Evolutionary conservation across 1,140 invertebrate species (phyloP), one percentile per base, ranked within the genome.

Genomic region (Aphidius gifuensis): DNA sequence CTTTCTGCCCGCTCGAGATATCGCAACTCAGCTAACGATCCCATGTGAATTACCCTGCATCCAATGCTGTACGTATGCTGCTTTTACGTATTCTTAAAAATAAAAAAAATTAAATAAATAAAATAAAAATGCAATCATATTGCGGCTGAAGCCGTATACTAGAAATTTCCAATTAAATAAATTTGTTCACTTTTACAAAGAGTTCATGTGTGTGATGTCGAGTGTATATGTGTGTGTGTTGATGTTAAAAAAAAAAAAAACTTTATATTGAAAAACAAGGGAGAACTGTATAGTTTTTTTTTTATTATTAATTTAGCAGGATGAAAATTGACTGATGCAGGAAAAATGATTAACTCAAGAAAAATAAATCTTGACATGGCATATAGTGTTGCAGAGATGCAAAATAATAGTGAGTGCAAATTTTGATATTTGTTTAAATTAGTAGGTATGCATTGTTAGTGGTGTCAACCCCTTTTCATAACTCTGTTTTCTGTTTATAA

Each of bases 351-450:
- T 55, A 38, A 42, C 39, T 55, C 40, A 6, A 40, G 32, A 9
- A 40, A 38, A 55, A 16, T 55, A 38, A 40, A 49, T 21, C 58
- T 48, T 45, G 48, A 21, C 49, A 16, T 48, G 16, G 16, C 16
- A 16, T 16, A 16, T 16, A 16, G 16, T 16, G 43, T 42, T 43
- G 60, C 51, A 55, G 55, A 61, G 57, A 21, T 16, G 39, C 48
- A 51, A 60, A 9, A 46, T 45, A 61, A 50, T 61, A 45, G 38
- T 7, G n/a, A 42, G 53, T n/a, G 53, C 59, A 61, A 64, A 58
- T 66, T 64, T 58, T 61, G 62, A 64, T 66, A 66, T 66, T 64
- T 66, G 62, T 66, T 66, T 59, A 64, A 66, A 66, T 66, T 66
- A 66, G 65, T 60, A 61, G 43, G 45, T 45, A 43, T 23, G 55